A percentile compares a stretch with the other conserved stretches of the same genome.
phyloP scores from a whole-genome alignment of 2,113 vertebrate genomes.

The Podarcis muralis region DNA sequence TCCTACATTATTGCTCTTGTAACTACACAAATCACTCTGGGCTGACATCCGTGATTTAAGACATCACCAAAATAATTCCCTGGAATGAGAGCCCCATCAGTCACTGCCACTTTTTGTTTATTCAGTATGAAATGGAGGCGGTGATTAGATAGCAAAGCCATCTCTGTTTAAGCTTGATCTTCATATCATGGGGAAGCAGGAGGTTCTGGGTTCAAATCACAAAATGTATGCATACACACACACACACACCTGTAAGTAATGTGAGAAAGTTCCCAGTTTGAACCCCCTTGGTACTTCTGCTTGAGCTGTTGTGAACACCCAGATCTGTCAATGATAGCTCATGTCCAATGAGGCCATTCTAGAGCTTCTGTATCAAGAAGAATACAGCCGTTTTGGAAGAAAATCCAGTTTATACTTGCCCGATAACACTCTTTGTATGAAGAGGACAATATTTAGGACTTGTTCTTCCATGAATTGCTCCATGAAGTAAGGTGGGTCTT shows the following conservation, averaged over 20 bases:
- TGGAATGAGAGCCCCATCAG: constrained; percentile 18
- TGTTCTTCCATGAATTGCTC: accelerated
- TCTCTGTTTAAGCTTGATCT: background rate
- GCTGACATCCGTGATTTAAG: constrained; percentile 22
- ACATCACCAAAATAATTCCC: constrained; percentile 19
- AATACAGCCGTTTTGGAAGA: too few relatives aligned
- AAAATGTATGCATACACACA: background rate
- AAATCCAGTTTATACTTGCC: background rate
- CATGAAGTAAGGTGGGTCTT: background rate
- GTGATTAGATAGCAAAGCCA: background rate
- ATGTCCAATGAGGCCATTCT: background rate
- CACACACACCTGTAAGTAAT: background rate
- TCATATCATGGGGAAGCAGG: background rate
- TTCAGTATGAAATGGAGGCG: background rate
- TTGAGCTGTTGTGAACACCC: background rate
- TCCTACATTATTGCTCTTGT: background rate
- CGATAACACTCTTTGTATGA: background rate
- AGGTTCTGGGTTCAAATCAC: background rate
- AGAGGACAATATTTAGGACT: background rate
- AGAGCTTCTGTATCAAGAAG: too few relatives aligned
- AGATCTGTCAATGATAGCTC: background rate
- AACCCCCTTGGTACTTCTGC: background rate
- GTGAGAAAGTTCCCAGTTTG: background rate
- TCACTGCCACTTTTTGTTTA: constrained; percentile 26
- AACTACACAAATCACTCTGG: background rate